A percentile compares a stretch with the other conserved stretches of the same genome.
These are phyloP conservation scores for Mactra quadrangularis DNA, from an alignment of 1,140 invertebrate genomes.

Conservation along the genomic window DNA sequence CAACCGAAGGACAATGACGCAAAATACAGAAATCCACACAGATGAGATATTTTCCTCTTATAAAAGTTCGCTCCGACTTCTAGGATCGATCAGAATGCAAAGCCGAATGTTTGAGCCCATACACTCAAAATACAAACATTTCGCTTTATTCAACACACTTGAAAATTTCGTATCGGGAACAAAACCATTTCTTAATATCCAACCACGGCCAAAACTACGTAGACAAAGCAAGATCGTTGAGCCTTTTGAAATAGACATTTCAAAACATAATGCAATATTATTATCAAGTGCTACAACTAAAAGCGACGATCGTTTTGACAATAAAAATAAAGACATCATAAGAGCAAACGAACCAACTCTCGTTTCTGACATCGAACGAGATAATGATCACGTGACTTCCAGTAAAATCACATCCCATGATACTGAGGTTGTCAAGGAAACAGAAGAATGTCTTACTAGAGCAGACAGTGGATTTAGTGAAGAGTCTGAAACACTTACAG, in stretches of 20 bases:
- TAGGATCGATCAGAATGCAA: slow-evolving; percentile 16
- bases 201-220: slow-evolving; percentile 12
- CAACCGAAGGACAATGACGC: background rate
- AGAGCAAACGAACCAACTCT: too few relatives aligned
- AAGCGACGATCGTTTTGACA: too few relatives aligned
- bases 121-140: slow-evolving; percentile 6
- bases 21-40: slow-evolving; percentile 8
- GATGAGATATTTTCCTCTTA: background rate
- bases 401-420: too few relatives aligned
- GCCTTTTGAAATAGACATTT: background rate
- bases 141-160: background rate
- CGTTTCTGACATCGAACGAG: too few relatives aligned
- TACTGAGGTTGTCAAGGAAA: too few relatives aligned
- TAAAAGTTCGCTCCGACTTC: slow-evolving; percentile 9
- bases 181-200: slow-evolving; percentile 13
- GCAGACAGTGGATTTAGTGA: slow-evolving; percentile 6
- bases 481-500: background rate
- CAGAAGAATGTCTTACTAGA: background rate
- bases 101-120: slow-evolving; percentile 21
- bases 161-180: slow-evolving; percentile 2
- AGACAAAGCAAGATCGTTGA: background rate
- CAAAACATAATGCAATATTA: too few relatives aligned
- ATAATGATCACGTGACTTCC: too few relatives aligned
- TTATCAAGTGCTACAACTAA: too few relatives aligned
- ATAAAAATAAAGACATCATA: too few relatives aligned